A percentile compares a stretch with the other conserved stretches of the same genome.
phyloP scores from a whole-genome alignment of 2,113 vertebrate genomes.

The Athene noctua region DNA sequence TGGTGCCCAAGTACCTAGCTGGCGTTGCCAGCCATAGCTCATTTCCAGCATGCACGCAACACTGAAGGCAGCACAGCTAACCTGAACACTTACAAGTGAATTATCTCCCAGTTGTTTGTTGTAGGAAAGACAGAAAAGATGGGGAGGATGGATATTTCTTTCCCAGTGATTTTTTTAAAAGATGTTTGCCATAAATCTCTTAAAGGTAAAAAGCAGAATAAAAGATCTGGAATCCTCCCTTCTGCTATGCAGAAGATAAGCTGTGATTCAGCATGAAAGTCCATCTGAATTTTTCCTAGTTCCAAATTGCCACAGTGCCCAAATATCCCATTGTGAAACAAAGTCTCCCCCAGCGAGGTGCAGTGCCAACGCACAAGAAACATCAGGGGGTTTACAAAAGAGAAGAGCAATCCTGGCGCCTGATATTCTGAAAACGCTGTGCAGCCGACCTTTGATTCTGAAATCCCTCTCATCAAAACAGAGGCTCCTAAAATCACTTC shows the following conservation, averaged over 20 bases:
- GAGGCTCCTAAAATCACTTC: conserved; percentile 11
- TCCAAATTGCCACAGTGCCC: conserved; percentile 15
- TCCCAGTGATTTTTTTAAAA: not conserved
- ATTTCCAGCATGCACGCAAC: not conserved
- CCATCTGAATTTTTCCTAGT: not conserved
- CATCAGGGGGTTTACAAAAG: conserved; percentile 52
- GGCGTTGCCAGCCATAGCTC: not conserved
- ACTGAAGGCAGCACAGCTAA: not conserved
- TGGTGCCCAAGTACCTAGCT: not conserved
- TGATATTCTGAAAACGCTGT: not conserved
- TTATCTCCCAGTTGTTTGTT: not conserved
- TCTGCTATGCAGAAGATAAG: conserved; percentile 20
- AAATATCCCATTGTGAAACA: conserved; percentile 51
- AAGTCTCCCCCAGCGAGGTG: conserved; percentile 40
- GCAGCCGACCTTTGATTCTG: not conserved
- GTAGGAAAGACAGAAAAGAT: not conserved
- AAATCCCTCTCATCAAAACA: conserved; percentile 28
- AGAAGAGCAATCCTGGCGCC: conserved; percentile 35
- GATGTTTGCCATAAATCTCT: not conserved
- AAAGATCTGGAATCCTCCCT: not conserved
- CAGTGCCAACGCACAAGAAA: not conserved
- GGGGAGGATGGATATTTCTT: not conserved
- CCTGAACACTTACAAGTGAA: not conserved
- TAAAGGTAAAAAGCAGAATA: not conserved
- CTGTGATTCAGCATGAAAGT: conserved; percentile 2